These are phyloP conservation scores for Drymodes brunneopygia DNA, from an alignment of 2,113 vertebrate genomes.

Conservation along the genomic window DNA sequence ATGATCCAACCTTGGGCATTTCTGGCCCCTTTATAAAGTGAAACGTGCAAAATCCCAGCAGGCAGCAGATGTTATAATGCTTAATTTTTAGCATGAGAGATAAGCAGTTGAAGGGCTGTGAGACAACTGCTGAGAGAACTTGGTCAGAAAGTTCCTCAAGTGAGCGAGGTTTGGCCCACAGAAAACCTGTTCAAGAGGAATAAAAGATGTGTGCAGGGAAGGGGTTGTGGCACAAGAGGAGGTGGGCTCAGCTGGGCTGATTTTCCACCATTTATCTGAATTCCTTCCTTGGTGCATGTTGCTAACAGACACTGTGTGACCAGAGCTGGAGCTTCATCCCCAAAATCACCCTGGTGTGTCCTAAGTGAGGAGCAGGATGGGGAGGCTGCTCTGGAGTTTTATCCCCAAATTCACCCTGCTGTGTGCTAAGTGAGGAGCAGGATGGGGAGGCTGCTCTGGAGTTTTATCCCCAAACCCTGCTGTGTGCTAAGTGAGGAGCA, in stretches of 20 bases:
- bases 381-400: neutral
- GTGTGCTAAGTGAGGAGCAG: neutral
- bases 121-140: neutral
- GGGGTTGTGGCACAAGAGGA: neutral
- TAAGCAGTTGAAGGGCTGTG: neutral
- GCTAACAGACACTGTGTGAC: neutral
- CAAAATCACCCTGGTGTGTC: neutral
- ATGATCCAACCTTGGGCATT: neutral
- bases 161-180: neutral
- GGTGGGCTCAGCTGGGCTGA: neutral
- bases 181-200: neutral
- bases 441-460: neutral
- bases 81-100: neutral
- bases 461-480: neutral
- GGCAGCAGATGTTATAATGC: neutral
- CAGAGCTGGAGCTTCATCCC: neutral
- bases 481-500: rapidly evolving
- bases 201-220: neutral
- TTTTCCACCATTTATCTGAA: neutral
- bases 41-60: neutral
- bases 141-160: neutral
- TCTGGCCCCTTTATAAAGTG: neutral
- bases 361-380: neutral
- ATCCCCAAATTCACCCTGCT: neutral
- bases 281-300: neutral